Base-by-base conservation (phyloP, 2,113 vertebrate species). In the Actenoides hombroni region DNA sequence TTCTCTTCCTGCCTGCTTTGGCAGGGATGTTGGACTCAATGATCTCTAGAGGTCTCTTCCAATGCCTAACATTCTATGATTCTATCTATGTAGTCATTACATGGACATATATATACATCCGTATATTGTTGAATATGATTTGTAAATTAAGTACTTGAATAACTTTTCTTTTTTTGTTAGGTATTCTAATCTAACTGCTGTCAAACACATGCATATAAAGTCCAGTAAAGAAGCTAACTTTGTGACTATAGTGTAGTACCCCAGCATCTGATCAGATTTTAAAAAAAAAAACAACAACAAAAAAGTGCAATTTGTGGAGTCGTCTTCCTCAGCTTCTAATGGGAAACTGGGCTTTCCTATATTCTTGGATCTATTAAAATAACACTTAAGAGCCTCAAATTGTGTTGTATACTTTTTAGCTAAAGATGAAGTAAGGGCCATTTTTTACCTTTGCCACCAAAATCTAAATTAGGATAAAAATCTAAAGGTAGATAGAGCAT, bases 331-430 rank as follows among this genome's bases (percentile, higher is more conserved):
- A 60, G 9, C 21, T 76, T 82, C 56, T 49, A 31, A 13, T 5
- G 15, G 40, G 24, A 84, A 89, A 48, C 12, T 13, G 6, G 1
- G 4, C 17, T 70, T 93, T 54, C 48, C n/a, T 13, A 5, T 59
- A 88, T 82, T 68, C 61, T 83, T 85, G 25, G 49, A 15, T 84
- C 24, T 44, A 18, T 80, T 54, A 83, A 76, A 76, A 29, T 26
- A 78, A 33, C 35, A 29, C 24, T 44, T 44, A 29, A 57, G 4
- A 73, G 3, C 5, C 24, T 88, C 28, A 75, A 77, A 53, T 65
- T 81, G 21, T 0, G 0, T 17, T 60, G 10, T 74, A 20, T 5
- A 2, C 8, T 35, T 67, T 48, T 7, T 54, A 59, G 16, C 21
- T 84, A 35, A 81, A 63, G n/a, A 37, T 46, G 0, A 75, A 74